These are phyloP conservation scores for Leucoraja erinaceus DNA, from an alignment of 2,113 vertebrate genomes.

Conservation along the genomic window DNA sequence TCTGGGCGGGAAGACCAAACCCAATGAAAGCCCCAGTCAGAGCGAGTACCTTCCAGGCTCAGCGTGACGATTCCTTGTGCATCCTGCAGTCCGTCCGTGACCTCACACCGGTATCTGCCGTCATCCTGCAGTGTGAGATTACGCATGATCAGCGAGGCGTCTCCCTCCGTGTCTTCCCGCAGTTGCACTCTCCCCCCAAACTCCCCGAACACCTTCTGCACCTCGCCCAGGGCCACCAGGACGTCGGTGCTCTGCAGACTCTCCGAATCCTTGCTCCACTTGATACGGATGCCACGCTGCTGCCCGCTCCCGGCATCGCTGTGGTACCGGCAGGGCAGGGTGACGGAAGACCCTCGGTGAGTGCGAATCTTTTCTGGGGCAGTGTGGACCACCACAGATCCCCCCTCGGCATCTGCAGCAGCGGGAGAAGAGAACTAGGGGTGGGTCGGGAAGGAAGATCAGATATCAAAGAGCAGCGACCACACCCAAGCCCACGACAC, in stretches of 20 bases:
- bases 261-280: constrained; percentile 88
- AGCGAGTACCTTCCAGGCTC: constrained; percentile 77
- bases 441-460: neutral
- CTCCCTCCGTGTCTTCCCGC: constrained; percentile 67
- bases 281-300: constrained; percentile 74
- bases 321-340: constrained; percentile 85
- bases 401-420: constrained; percentile 74
- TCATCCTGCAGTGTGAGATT: constrained; percentile 90
- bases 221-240: constrained; percentile 79
- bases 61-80: constrained; percentile 86
- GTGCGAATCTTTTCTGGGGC: constrained; percentile 86
- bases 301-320: constrained; percentile 69
- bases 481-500: neutral
- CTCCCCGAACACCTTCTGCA: constrained; percentile 68
- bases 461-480: neutral
- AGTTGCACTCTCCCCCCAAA: constrained; percentile 74
- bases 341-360: constrained; percentile 84
- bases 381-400: constrained; percentile 84
- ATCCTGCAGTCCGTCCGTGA: constrained; percentile 87
- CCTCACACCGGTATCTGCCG: constrained; percentile 88
- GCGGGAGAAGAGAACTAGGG: neutral
- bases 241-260: constrained; percentile 77
- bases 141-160: constrained; percentile 82
- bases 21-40: no score
- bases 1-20: neutral